Evolutionary conservation across 2,888 invertebrate genomes (phyloP).

Genomic region (Heliconius cydno): DNA sequence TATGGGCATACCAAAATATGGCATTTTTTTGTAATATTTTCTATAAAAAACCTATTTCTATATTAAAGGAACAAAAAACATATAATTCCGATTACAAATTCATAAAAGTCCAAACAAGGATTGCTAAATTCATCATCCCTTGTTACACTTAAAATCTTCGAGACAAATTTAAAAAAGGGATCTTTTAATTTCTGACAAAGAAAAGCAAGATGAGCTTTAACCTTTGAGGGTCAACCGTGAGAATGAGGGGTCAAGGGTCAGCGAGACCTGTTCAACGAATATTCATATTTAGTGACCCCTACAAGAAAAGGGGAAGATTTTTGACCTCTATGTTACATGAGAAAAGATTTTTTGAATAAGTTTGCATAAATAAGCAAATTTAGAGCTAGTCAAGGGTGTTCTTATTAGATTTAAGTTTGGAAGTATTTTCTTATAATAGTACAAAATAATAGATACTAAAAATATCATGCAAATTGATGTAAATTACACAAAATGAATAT

Average conservation of each 20-base stretch:
- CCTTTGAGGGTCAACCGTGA: conserved; percentile 67
- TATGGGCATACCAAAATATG: too few species aligned
- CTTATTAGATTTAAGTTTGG: not conserved
- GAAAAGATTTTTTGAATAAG: conserved; percentile 22
- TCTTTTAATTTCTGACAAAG: conserved; percentile 32
- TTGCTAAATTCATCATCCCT: conserved; percentile 3
- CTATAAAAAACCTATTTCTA: not conserved
- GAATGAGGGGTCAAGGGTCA: conserved; percentile 72
- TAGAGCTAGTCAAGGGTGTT: not conserved
- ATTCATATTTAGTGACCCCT: conserved; percentile 59
- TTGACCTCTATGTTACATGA: conserved; percentile 65
- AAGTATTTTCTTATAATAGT: too few species aligned
- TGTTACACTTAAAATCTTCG: conserved; percentile 31
- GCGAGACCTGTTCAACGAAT: conserved; percentile 65
- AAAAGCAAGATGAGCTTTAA: conserved; percentile 49
- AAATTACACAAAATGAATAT: too few species aligned
- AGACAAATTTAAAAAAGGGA: conserved; percentile 24
- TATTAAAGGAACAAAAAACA: too few species aligned
- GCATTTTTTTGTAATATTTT: not conserved
- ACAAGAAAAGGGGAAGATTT: conserved; percentile 70
- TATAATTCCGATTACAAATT: not conserved
- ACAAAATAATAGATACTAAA: too few species aligned
- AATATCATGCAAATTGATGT: too few species aligned
- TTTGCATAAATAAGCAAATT: conserved; percentile 54
- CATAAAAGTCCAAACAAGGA: not conserved